phyloP scores from a whole-genome alignment of 2,113 vertebrate species.

The Oryzias woworae region DNA sequence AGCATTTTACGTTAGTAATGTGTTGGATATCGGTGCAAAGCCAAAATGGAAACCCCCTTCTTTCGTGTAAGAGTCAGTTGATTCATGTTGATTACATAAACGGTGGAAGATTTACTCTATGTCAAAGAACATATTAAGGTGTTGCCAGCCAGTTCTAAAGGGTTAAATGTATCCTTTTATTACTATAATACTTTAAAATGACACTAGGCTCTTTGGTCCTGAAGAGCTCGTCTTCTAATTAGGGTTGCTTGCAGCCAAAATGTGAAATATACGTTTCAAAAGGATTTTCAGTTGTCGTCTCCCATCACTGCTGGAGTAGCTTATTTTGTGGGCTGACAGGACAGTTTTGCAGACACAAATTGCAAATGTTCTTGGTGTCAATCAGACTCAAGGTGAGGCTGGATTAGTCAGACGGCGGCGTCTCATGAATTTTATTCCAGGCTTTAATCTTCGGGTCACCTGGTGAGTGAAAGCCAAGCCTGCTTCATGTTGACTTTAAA shows the following conservation, averaged over 20 bases:
- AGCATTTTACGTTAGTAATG: too few species aligned
- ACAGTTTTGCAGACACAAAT: conserved; percentile 14
- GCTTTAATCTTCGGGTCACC: conserved; percentile 35
- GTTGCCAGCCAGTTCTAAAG: too few species aligned
- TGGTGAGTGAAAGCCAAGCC: conserved; percentile 6
- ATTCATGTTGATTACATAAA: too few species aligned
- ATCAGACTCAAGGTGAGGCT: conserved; percentile 43
- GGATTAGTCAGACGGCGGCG: conserved; percentile 31
- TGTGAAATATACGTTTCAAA: not conserved
- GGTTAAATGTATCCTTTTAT: too few species aligned
- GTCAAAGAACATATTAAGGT: too few species aligned
- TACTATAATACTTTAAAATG: too few species aligned
- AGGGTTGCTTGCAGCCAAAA: not conserved
- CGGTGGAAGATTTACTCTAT: too few species aligned
- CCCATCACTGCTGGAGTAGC: not conserved
- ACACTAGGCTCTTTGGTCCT: too few species aligned
- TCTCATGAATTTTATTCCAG: conserved; percentile 34
- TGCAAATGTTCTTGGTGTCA: conserved; percentile 30
- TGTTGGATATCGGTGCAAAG: too few species aligned
- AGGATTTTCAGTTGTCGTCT: not conserved
- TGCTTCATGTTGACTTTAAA: not conserved
- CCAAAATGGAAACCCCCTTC: too few species aligned
- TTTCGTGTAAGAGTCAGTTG: too few species aligned
- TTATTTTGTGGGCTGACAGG: conserved; percentile 2
- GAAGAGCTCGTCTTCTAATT: too few species aligned